Conservation (phyloP, 2,113 vertebrate species). For the Psophia crepitans region DNA sequence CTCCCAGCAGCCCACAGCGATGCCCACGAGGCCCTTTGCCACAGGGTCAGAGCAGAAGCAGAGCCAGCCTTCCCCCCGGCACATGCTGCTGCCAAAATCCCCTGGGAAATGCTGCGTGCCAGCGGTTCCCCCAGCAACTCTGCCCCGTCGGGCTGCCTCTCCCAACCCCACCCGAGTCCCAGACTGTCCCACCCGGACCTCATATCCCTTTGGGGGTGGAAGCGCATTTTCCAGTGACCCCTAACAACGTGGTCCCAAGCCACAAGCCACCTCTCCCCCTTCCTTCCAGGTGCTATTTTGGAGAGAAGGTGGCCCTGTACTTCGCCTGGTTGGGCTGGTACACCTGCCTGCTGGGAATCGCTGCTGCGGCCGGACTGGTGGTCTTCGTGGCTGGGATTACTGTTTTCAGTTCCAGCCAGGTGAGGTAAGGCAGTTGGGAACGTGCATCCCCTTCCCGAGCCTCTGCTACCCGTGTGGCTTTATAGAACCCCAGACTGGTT, state of each 20-base stretch:
- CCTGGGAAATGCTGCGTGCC: neutral
- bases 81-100: neutral
- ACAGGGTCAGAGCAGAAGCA: neutral
- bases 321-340: conserved; percentile 94
- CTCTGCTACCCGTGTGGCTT: rapidly evolving
- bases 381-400: conserved; percentile 82
- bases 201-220: neutral
- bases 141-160: neutral
- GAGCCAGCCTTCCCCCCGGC: neutral
- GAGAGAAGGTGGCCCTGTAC: conserved; percentile 92
- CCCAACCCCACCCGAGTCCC: neutral
- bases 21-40: rapidly evolving
- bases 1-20: neutral
- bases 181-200: neutral
- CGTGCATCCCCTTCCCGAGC: rapidly evolving
- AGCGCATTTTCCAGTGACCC: neutral
- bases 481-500: too few species aligned
- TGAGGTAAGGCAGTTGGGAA: conserved; percentile 80
- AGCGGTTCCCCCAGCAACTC: neutral
- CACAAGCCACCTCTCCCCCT: neutral
- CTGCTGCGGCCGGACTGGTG: conserved; percentile 72
- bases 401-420: conserved; percentile 79
- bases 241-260: rapidly evolving
- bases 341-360: conserved; percentile 81
- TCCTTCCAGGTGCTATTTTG: conserved; percentile 83